A percentile compares a stretch with the other conserved stretches of the same genome.
These are phyloP conservation scores for Leistus spinibarbis DNA, from an alignment of 2,888 invertebrate genomes.

Conservation along the genomic window DNA sequence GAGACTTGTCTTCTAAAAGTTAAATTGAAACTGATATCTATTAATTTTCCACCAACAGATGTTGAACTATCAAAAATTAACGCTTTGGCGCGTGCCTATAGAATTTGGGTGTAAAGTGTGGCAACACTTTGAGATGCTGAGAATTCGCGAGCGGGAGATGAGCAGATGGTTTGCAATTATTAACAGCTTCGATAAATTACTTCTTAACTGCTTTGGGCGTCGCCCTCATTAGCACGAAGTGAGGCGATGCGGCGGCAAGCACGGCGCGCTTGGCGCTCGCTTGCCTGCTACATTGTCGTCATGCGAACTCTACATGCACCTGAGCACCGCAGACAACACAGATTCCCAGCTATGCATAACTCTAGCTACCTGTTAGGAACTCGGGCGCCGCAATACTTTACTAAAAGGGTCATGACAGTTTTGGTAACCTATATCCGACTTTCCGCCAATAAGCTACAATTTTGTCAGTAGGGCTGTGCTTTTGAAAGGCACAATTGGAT, in stretches of 20 bases:
- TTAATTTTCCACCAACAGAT: neutral
- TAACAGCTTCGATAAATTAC: conserved; percentile 51
- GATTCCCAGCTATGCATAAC: neutral
- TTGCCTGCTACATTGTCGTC: neutral
- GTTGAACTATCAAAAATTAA: neutral
- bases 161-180: conserved; percentile 47
- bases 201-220: conserved; percentile 48
- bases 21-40: too few relatives aligned
- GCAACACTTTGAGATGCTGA: neutral
- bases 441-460: too few relatives aligned
- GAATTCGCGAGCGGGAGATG: neutral
- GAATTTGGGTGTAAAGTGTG: neutral
- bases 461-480: too few relatives aligned
- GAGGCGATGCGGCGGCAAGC: neutral
- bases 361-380: neutral
- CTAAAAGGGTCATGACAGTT: too few relatives aligned
- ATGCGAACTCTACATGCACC: neutral
- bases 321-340: neutral
- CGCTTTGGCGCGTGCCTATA: neutral
- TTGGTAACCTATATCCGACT: too few relatives aligned
- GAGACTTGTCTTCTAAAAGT: too few relatives aligned
- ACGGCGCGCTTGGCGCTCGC: neutral
- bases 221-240: conserved; percentile 46
- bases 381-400: too few relatives aligned
- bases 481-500: too few relatives aligned